Evolutionary conservation across 1,140 invertebrate genomes (phyloP).

Genomic region (Drosophila quadrilineata): DNA sequence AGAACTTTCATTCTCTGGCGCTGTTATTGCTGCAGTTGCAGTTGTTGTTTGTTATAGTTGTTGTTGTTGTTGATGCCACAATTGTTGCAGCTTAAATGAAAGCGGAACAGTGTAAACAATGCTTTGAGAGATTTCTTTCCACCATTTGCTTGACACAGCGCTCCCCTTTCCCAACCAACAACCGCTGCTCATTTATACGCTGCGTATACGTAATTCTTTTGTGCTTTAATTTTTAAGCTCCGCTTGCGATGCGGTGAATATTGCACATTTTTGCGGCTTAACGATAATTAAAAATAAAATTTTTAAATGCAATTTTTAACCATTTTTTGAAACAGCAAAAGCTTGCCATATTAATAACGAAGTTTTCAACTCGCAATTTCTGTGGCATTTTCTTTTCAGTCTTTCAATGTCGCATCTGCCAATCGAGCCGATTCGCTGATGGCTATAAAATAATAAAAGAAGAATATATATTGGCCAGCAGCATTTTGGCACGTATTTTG

Average conservation of each 20-base stretch:
- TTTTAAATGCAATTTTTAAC: no score
- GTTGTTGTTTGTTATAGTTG: not conserved
- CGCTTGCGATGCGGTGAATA: no score
- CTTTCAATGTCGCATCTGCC: not conserved
- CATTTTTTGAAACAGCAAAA: no score
- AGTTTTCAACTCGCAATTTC: no score
- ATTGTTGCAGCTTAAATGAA: slow-evolving; percentile 59
- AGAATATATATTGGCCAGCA: slow-evolving; percentile 10
- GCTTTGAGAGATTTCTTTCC: slow-evolving; percentile 47
- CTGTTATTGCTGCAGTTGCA: not conserved
- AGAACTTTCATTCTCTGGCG: not conserved
- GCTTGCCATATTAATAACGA: no score
- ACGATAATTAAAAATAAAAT: no score
- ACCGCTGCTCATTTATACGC: slow-evolving; percentile 1
- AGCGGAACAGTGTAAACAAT: slow-evolving; percentile 55
- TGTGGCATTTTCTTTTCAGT: not conserved
- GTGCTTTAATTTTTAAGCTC: no score
- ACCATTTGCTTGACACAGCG: slow-evolving; percentile 22
- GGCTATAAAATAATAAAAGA: not conserved
- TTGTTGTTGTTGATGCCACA: slow-evolving; percentile 24
- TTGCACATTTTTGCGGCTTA: no score
- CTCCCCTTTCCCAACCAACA: not conserved
- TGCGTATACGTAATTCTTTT: not conserved
- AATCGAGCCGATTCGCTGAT: not conserved
- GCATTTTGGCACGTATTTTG: slow-evolving; percentile 19